Base-by-base conservation (phyloP, 1,140 invertebrate species). In the Neodiprion virginianus region DNA sequence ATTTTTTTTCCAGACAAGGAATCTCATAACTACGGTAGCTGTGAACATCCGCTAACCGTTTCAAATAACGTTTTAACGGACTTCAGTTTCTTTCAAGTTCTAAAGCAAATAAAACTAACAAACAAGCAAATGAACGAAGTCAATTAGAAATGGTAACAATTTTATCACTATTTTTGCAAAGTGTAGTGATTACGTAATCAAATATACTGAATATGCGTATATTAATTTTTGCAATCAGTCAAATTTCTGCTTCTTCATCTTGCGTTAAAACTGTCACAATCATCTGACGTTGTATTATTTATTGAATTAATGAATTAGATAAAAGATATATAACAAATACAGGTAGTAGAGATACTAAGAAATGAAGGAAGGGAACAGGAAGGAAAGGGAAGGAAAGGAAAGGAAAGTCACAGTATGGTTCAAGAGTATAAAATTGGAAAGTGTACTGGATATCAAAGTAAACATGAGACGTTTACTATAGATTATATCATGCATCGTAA, bases 361-460 rank as follows among this genome's bases (percentile, higher is more conserved):
- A 77, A 76, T 74, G 71, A 73, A 50, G 72, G 72, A 72, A 28
- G 5, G 28, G 12, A 69, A n/a, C 28, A 8, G 12, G 12, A 69
- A 71, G 70, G 11, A 79, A 69, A 77, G 21, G 78, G 74, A 70
- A 72, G 66, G 71, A 67, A 69, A 71, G 70, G 11, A 79, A 69
- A 77, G 21, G 78, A 75, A 70, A 72, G 66, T 70, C 67, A 71
- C 67, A 75, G 68, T 79, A 81, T 75, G 67, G 73, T 79, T 72
- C 78, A 76, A 77, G 74, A 79, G 76, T 77, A 79, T 74, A 77
- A 76, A 53, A 74, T 80, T 80, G 81, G 82, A 76, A 83, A 82
- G 82, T 84, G 81, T 84, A 84, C 81, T 84, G 81, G 82, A 84
- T 80, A 61, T 61, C 11, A 14, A 17, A 61, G 53, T 5, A 61